Conservation (phyloP, 2,113 vertebrate genomes). For the Cryptotis parvus region DNA sequence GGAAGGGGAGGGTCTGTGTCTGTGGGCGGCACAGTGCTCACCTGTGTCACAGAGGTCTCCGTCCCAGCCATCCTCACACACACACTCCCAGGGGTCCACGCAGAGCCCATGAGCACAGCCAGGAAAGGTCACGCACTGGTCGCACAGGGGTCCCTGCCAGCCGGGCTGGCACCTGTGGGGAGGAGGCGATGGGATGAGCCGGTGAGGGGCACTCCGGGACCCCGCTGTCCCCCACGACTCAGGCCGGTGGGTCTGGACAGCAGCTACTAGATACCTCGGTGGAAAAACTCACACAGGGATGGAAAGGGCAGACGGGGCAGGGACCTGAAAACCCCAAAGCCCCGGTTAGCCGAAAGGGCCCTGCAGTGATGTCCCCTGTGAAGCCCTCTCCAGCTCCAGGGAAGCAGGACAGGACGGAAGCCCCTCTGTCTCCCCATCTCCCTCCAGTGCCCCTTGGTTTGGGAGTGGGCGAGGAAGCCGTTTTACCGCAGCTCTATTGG, state of each 20-base stretch:
- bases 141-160: constrained; percentile 94
- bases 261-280: background rate
- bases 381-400: background rate
- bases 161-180: constrained; percentile 93
- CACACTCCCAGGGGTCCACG: constrained; percentile 94
- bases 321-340: background rate
- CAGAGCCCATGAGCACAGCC: constrained; percentile 94
- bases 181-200: background rate
- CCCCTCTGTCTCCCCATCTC: background rate
- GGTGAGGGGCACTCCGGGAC: background rate
- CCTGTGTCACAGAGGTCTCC: constrained; percentile 95
- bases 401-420: background rate
- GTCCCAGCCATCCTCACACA: constrained; percentile 94
- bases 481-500: background rate
- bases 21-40: too few species aligned
- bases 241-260: background rate
- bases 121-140: constrained; percentile 92
- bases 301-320: background rate
- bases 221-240: too few species aligned
- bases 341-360: too few species aligned
- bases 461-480: background rate
- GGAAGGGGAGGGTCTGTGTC: background rate
- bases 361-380: background rate
- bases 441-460: background rate
- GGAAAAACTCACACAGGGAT: background rate